Evolutionary conservation across 2,797 vertebrate species (phyloP).

Genomic region (Semotilus atromaculatus): DNA sequence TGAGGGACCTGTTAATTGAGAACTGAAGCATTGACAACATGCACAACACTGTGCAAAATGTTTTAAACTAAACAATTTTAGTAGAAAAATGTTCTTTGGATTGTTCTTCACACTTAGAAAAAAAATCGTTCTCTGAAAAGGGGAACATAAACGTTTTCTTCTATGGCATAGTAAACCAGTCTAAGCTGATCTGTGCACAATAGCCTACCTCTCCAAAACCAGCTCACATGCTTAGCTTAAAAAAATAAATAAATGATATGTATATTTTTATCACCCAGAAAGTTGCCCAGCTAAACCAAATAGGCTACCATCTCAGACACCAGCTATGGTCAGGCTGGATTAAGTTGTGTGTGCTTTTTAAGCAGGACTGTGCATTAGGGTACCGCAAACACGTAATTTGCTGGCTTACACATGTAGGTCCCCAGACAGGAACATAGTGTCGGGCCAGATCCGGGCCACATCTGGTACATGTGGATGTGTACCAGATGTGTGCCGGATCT

Average conservation of each 20-base stretch:
- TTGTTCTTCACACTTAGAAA: no score
- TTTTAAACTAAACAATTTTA: no score
- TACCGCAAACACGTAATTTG: not conserved
- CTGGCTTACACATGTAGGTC: not conserved
- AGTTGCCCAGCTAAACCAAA: not conserved
- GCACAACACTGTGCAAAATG: not conserved
- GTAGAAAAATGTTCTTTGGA: not conserved
- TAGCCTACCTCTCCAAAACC: not conserved
- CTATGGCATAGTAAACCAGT: not conserved
- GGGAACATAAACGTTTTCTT: not conserved
- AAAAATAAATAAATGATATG: no score
- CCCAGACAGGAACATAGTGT: no score
- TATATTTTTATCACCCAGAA: not conserved
- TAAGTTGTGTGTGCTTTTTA: not conserved
- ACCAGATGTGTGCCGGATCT: no score
- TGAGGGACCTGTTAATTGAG: constrained; percentile 18
- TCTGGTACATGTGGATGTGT: not conserved
- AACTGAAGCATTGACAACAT: not conserved
- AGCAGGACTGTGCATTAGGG: not conserved
- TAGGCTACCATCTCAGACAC: no score
- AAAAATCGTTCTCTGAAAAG: no score
- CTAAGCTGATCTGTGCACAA: not conserved
- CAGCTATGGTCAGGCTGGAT: not conserved
- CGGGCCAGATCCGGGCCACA: no score
- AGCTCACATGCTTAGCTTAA: not conserved